These are phyloP conservation scores for Lepidochrysops patricia DNA, from an alignment of 2,888 invertebrate species.

Conservation along the genomic window DNA sequence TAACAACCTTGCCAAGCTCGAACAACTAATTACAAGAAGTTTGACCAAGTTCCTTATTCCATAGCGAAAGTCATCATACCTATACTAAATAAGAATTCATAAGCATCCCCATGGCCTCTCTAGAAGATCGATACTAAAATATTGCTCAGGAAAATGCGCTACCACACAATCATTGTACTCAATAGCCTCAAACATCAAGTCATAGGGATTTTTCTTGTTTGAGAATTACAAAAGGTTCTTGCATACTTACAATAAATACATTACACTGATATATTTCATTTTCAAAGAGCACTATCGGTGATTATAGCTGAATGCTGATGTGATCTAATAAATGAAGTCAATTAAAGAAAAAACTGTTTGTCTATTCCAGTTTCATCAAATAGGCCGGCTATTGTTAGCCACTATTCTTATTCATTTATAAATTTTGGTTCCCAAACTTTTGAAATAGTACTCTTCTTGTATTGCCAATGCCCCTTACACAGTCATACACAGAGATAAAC, in stretches of 20 bases:
- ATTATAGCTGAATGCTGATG: not conserved
- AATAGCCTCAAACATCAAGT: not conserved
- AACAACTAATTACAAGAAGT: slow-evolving; percentile 10
- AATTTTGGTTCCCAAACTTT: not conserved
- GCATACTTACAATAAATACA: slow-evolving; percentile 5
- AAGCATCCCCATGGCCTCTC: not conserved
- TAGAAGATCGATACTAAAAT: not conserved
- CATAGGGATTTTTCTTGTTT: not conserved
- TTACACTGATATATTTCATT: not conserved
- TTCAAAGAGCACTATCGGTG: not conserved
- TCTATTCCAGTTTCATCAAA: not conserved
- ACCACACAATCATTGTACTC: not conserved
- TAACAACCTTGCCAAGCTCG: slow-evolving; percentile 15
- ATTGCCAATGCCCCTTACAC: not conserved
- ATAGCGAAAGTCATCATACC: not conserved
- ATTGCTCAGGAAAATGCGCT: not conserved
- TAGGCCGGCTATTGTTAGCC: not conserved
- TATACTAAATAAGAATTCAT: not conserved
- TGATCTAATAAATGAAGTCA: not conserved
- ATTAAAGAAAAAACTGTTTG: not conserved
- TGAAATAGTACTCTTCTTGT: not conserved
- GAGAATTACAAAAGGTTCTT: not conserved
- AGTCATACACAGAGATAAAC: slow-evolving; percentile 14
- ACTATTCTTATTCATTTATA: not conserved
- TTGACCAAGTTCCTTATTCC: not conserved